Base-by-base conservation (phyloP, 2,797 vertebrate species). In the Myripristis jacobus region DNA sequence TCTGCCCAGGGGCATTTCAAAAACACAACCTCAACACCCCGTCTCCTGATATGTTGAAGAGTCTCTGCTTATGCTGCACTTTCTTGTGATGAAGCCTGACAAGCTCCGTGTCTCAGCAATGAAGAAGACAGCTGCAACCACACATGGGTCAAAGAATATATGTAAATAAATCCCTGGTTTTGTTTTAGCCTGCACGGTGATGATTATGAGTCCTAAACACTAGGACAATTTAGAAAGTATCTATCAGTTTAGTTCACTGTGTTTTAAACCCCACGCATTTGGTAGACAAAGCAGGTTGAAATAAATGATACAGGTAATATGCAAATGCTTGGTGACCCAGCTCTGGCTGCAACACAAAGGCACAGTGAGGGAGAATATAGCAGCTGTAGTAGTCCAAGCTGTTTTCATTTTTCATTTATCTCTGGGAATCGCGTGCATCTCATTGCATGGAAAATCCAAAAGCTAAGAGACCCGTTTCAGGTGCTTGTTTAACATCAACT, bases 401-500 rank as follows among this genome's bases (percentile, higher is more conserved):
- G 5, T 31, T 31, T 31, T 31, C 8, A 6, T 31, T 66, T 73
- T 65, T 19, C 15, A 47, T 46, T 65, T 63, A 44, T 60, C 60
- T 29, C 58, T 76, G 60, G 11, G 55, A 41, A 36, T 11, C 66
- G 64, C 66, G 66, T 55, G 69, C 22, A 9, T 52, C 24, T 75
- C 59, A 63, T 41, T 64, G 38, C 38, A 48, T 36, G 44, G 54
- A 64, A 63, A 53, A 25, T 81, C 55, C 66, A 69, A 44, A 73
- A 21, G 74, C 5, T 63, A 63, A 27, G 41, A 61, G 21, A 56
- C 34, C 47, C 18, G 59, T 57, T 59, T 76, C 60, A 7, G 50
- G 50, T 29, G 24, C 36, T 63, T 57, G 27, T 53, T 47, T 57
- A 29, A 63, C 70, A 53, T 70, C 66, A 50, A 51, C 68, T 65